Evolutionary conservation across 2,113 vertebrate genomes (phyloP).

Genomic region (Corvus hawaiiensis): DNA sequence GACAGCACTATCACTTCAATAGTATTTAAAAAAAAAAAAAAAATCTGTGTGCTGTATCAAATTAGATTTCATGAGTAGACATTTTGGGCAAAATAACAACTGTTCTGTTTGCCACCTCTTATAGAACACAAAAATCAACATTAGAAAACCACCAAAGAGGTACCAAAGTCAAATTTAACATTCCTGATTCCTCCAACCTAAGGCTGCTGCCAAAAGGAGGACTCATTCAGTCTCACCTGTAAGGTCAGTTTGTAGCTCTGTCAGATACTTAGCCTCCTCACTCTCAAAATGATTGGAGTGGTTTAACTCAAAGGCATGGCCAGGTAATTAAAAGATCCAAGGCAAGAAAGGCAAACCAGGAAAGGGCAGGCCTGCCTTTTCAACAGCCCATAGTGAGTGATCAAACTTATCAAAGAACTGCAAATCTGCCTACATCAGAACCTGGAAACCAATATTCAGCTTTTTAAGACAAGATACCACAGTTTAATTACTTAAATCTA

Average conservation of each 20-base stretch:
- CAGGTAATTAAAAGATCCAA: neutral
- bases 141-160: neutral
- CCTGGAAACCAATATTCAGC: neutral
- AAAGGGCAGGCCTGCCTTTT: neutral
- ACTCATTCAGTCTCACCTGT: neutral
- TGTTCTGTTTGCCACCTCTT: neutral
- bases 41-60: neutral
- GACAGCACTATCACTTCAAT: neutral
- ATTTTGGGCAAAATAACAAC: neutral
- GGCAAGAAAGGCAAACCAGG: neutral
- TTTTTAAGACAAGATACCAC: neutral
- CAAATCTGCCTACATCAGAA: neutral
- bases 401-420: neutral
- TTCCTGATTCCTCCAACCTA: neutral
- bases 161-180: neutral
- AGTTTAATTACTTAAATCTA: neutral
- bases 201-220: neutral
- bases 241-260: neutral
- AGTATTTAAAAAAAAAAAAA: neutral
- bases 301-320: neutral
- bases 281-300: neutral
- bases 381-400: neutral
- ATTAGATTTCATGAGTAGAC: neutral
- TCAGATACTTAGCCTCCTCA: neutral
- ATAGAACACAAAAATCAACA: neutral